Conservation (phyloP, 2,797 vertebrate species). For the Cynodonichthys magdalenae region DNA sequence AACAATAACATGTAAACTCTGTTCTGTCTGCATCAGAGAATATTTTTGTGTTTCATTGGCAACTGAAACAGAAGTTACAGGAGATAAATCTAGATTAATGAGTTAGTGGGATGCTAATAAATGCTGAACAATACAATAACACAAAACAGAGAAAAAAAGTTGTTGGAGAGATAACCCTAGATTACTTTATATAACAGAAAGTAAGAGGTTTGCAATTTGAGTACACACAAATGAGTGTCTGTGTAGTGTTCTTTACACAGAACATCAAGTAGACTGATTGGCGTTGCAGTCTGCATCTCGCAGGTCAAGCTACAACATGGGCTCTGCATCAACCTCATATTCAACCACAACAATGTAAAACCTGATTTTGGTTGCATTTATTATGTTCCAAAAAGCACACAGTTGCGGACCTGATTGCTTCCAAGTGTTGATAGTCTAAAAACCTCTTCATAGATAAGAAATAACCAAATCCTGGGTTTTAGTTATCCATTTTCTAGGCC, state of each 20-base stretch:
- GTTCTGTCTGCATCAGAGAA: neutral
- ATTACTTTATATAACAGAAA: too few relatives aligned
- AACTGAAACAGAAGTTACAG: neutral
- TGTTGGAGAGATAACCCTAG: too few relatives aligned
- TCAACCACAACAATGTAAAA: too few relatives aligned
- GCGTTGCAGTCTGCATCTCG: too few relatives aligned
- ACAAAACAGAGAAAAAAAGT: too few relatives aligned
- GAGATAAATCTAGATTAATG: neutral
- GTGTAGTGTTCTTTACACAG: too few relatives aligned
- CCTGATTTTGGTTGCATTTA: constrained; percentile 9
- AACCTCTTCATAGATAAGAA: constrained; percentile 45
- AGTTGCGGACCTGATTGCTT: constrained; percentile 37
- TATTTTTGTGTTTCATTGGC: neutral
- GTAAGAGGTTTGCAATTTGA: too few relatives aligned
- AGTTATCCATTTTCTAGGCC: constrained; percentile 36
- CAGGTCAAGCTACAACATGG: too few relatives aligned
- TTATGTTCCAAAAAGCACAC: constrained; percentile 32
- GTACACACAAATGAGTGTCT: too few relatives aligned
- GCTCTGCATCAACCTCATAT: too few relatives aligned
- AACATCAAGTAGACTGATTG: too few relatives aligned
- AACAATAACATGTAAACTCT: neutral
- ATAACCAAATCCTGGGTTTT: constrained; percentile 42
- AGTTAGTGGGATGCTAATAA: neutral
- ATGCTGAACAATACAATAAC: too few relatives aligned
- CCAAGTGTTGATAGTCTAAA: constrained; percentile 50